Evolutionary conservation across 92 coral and sea anemone species (phyloP), one percentile per base, ranked within the genome.

Genomic region (Zoanthus solanderi): DNA sequence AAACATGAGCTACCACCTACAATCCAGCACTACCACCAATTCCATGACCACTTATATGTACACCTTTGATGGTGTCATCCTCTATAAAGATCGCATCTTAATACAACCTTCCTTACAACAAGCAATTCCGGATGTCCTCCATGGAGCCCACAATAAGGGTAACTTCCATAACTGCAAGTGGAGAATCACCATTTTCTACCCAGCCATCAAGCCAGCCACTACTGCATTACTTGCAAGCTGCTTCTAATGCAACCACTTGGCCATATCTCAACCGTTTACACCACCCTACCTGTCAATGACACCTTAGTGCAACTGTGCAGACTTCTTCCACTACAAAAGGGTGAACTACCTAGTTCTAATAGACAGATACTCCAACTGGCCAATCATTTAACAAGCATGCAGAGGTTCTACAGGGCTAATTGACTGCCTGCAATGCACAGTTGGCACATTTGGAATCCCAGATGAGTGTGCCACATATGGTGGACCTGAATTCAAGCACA

Each of bases 341-440:
- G 56, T 87, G 23, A 28, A 89, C 78, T 88, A 94, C 87, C 92
- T 92, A 50, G 91, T 94, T 48, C 50, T 88, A 3, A 95, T 94
- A 5, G 97, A 94, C 73, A 72, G 91, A 44, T 88, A 90, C 89
- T 92, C 92, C 30, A 90, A 90, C 91, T 92, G 93, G 93, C 96
- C 94, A 52, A 84, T 92, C 9, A 23, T 91, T 9, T 92, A 93
- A 77, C 28, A 76, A 61, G 94, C 93, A 84, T 56, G 31, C 4
- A 92, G 85, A 58, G 93, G 92, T 8, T 85, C 93, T 3, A 80
- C 79, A 58, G 97, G 94, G 29, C 89, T 94, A 56, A 90, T 86
- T 28, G 77, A 87, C 83, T 90, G 93, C 89, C 54, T 92, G 0
- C 73, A 86, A 1, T 89, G 69, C 18, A 61, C 80, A 0, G 89